phyloP scores from a whole-genome alignment of 2,797 vertebrate genomes.

The Limosa lapponica region DNA sequence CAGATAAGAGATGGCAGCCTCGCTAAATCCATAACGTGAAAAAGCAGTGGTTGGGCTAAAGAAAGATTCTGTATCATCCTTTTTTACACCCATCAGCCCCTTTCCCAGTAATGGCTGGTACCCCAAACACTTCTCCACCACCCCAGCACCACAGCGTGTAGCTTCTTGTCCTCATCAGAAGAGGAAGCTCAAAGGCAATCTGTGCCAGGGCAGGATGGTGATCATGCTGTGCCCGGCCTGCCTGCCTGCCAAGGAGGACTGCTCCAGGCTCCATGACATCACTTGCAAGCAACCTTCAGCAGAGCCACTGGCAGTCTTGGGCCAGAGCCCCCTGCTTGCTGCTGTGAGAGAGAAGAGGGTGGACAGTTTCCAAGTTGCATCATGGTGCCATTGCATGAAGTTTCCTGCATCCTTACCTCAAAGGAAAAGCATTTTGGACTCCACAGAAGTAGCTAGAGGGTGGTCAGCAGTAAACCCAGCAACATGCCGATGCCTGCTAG shows the following conservation, averaged over 20 bases:
- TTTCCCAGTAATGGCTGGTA: neutral
- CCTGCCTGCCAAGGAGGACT: neutral
- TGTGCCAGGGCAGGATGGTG: neutral
- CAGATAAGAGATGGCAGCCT: neutral
- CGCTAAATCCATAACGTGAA: neutral
- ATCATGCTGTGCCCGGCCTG: neutral
- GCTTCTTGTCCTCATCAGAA: neutral
- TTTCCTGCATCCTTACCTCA: neutral
- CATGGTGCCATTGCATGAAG: neutral
- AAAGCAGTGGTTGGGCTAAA: neutral
- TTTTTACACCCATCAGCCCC: accelerated
- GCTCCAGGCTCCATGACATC: neutral
- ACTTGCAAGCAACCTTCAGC: neutral
- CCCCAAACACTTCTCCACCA: neutral
- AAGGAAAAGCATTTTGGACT: neutral
- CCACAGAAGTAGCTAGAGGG: neutral
- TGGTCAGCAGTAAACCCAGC: neutral
- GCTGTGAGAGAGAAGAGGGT: neutral
- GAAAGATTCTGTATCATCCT: neutral
- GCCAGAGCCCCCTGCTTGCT: neutral
- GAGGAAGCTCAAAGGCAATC: neutral
- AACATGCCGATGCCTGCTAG: neutral
- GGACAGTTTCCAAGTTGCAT: neutral
- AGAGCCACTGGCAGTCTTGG: neutral
- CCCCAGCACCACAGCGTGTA: accelerated